A percentile compares a stretch with the other conserved stretches of the same genome.
Conservation (phyloP, 2,888 invertebrate genomes). For the Nephrotoma appendiculata region DNA sequence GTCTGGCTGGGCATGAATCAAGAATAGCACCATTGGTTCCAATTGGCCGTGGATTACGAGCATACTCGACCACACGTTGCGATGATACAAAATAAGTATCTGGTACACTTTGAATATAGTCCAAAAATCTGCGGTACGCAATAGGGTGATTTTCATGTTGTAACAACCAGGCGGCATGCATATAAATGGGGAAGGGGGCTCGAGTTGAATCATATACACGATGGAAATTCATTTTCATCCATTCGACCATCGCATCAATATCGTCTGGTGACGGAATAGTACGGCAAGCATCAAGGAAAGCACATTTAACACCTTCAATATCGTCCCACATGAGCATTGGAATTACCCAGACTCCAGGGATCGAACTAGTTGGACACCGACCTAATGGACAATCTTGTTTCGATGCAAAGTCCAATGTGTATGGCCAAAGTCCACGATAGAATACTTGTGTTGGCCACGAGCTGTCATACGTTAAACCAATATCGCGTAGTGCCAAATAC, state of each 20-base stretch:
- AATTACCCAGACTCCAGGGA: slow-evolving; percentile 44
- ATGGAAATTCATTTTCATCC: slow-evolving; percentile 47
- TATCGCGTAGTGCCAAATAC: slow-evolving; percentile 34
- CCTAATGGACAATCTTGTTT: slow-evolving; percentile 39
- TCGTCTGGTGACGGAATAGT: slow-evolving; percentile 31
- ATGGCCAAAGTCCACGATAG: slow-evolving; percentile 41
- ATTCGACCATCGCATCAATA: slow-evolving; percentile 36
- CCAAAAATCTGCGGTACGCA: slow-evolving; percentile 41
- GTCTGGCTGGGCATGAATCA: slow-evolving; percentile 20
- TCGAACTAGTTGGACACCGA: slow-evolving; percentile 35
- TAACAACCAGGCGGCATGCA: slow-evolving; percentile 50
- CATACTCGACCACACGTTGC: slow-evolving; percentile 24
- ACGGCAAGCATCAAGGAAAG: slow-evolving; percentile 41
- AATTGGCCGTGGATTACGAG: slow-evolving; percentile 23
- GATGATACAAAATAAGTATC: slow-evolving; percentile 43
- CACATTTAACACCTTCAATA: slow-evolving; percentile 33
- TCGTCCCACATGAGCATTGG: slow-evolving; percentile 42
- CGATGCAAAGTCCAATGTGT: slow-evolving; percentile 41
- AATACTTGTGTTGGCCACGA: slow-evolving; percentile 39
- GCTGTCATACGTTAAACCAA: slow-evolving; percentile 39
- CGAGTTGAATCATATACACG: slow-evolving; percentile 46
- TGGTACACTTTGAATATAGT: slow-evolving; percentile 35
- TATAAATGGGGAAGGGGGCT: slow-evolving; percentile 51
- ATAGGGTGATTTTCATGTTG: slow-evolving; percentile 32
- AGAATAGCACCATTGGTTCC: slow-evolving; percentile 17